Evolutionary conservation across 2,113 vertebrate genomes (phyloP), one percentile per base, ranked within the genome.

Genomic region (Oceanodroma tethys): DNA sequence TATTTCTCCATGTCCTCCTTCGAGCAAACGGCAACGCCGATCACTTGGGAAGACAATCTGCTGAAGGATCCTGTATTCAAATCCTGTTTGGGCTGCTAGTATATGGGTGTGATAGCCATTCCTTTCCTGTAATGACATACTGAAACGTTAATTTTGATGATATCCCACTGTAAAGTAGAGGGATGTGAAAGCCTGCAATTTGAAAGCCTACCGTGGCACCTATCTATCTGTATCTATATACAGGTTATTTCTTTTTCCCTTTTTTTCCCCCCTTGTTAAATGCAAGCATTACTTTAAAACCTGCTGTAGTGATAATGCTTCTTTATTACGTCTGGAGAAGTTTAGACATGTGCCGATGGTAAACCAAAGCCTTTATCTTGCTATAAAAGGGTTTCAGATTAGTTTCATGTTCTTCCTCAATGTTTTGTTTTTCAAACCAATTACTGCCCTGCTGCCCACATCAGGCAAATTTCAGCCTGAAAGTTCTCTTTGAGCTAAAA

Each of bases 391-490:
- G 21, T 92, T 93, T 94, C 72, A 78, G 66, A 81, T 95, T 70
- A 90, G 79, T 91, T 94, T 82, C 82, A 11, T 47, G 48, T 59
- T 93, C 86, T 92, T 82, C 36, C 56, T 93, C 70, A 38, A 10
- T 45, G 56, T 72, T 96, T 79, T 86, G 58, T 83, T 92, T 94
- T 85, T 40, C 47, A 40, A 87, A 73, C 47, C 92, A 74, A 59
- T 97, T 95, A 71, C 87, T 92, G 71, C 72, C 68, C 91, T 56
- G 89, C 86, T 94, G 89, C 75, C 86, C 53, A 40, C 84, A 85
- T 74, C 62, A 86, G 78, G 81, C 58, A 55, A 21, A 87, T 78
- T 90, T 92, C 62, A 75, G 83, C 70, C 87, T 78, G 85, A 29
- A 81, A 87, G 22, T 81, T 90, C 55, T 86, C 71, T 96, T 87